These are phyloP conservation scores for Sinocyclocheilus anshuiensis DNA, from an alignment of 2,113 vertebrate species.

Conservation along the genomic window DNA sequence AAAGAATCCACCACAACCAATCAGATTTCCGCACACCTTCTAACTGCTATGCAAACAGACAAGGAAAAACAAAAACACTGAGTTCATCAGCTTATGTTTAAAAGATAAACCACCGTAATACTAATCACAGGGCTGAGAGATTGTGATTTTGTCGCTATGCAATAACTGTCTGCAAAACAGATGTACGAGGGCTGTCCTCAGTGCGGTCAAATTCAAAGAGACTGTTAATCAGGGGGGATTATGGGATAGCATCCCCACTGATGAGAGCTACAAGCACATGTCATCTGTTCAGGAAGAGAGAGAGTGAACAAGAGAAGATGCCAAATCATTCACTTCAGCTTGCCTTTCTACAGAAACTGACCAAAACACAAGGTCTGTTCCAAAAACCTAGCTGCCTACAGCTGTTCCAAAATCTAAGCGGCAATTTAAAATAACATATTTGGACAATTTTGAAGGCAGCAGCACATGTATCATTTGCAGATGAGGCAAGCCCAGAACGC, in stretches of 20 bases:
- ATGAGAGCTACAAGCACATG: conserved; percentile 28
- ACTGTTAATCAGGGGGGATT: conserved; percentile 56
- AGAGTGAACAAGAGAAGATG: conserved; percentile 45
- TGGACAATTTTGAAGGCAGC: not conserved
- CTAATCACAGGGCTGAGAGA: not conserved
- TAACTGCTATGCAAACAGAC: conserved; percentile 47
- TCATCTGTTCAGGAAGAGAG: conserved; percentile 59
- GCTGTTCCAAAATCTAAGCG: not conserved
- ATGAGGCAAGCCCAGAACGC: not conserved
- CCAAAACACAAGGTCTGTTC: not conserved
- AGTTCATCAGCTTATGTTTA: conserved; percentile 68
- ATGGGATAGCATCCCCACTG: conserved; percentile 41
- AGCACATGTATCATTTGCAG: not conserved
- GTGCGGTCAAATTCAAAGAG: conserved; percentile 35
- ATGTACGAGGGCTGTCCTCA: conserved; percentile 12
- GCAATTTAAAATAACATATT: not conserved
- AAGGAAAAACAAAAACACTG: conserved; percentile 63
- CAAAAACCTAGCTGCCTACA: not conserved
- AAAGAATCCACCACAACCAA: conserved; percentile 23
- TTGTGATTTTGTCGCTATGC: conserved; percentile 26
- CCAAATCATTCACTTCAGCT: conserved; percentile 45
- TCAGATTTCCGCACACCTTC: conserved; percentile 51
- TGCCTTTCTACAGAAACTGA: conserved; percentile 40
- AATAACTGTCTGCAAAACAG: conserved; percentile 12
- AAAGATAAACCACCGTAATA: conserved; percentile 56